Base-by-base conservation (phyloP, 2,888 invertebrate species). In the Sceliomorpha sp. region DNA sequence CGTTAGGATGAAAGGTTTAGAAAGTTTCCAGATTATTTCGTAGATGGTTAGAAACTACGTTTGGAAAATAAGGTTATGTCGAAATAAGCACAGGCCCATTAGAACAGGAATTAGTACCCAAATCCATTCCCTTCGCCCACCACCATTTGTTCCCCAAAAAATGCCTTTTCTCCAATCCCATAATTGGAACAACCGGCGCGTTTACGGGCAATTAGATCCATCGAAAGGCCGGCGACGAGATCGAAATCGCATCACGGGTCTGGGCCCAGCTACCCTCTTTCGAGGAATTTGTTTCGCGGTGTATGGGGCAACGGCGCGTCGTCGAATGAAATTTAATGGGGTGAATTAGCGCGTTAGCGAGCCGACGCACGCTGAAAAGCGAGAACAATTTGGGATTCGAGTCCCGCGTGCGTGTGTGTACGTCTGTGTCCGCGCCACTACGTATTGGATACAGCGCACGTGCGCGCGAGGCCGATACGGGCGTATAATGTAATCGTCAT, bases 311-410 rank as follows among this genome's bases (percentile, higher is more conserved):
- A 27, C 20, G 36, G 24, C 26, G 39, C 34, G 48, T 60, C 64
- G 69, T 71, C 81, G 80, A 85, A 85, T 85, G 81, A 85, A 83
- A 84, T 85, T 84, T 85, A 84, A 85, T 84, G 82, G 84, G 78
- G 79, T 79, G 83, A 83, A 84, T 84, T 83, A 83, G 82, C 75
- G 81, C 75, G 81, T 72, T 77, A 77, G 77, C 63, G 58, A 73
- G 66, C 72, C 50, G 63, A 44, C 44, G 42, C 62, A 29, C 31
- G 58, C 42, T 59, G 67, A 62, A 62, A 67, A 67, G 53, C 59
- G 62, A 60, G 70, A 60, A 70, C 66, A 62, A 66, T 62, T 60
- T 62, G 40, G 51, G 60, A 56, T 56, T 50, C 59, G 45, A 59
- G 55, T 55, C 59, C 55, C 53, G 59, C 36, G 10, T 36, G 36